phyloP scores from a whole-genome alignment of 2,797 vertebrate genomes.

The Urophycis tenuis region DNA sequence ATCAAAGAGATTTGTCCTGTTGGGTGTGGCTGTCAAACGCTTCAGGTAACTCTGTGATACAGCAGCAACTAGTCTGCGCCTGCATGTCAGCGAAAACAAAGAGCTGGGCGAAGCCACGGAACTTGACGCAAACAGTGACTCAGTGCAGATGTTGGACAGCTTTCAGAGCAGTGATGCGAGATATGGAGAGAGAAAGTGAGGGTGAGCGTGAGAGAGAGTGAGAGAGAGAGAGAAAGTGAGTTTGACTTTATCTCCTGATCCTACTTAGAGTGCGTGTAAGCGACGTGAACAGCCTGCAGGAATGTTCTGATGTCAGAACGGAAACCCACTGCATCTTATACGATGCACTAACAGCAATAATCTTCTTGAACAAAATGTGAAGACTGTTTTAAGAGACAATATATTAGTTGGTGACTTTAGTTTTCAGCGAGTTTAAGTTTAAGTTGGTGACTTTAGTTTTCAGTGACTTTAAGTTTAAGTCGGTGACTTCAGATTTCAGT shows the following conservation, averaged over 20 bases:
- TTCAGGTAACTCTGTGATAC: neutral
- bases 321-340: neutral
- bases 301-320: neutral
- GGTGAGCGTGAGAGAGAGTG: neutral
- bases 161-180: neutral
- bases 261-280: neutral
- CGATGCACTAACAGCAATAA: neutral
- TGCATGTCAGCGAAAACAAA: conserved; percentile 9
- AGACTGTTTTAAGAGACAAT: neutral
- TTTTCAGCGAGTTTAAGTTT: too few species aligned
- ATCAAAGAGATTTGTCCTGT: neutral
- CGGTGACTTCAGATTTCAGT: too few species aligned
- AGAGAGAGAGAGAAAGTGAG: conserved; percentile 1
- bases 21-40: conserved; percentile 40
- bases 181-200: neutral
- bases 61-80: conserved; percentile 31
- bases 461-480: too few species aligned
- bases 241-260: neutral
- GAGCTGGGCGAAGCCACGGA: conserved; percentile 11
- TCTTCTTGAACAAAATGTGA: neutral
- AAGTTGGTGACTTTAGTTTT: too few species aligned
- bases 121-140: conserved; percentile 30
- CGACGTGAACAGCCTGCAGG: neutral
- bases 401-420: too few species aligned
- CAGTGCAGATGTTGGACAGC: neutral